These are phyloP conservation scores for Xanthorhoe spadicearia DNA, from an alignment of 2,888 invertebrate species.

Conservation along the genomic window DNA sequence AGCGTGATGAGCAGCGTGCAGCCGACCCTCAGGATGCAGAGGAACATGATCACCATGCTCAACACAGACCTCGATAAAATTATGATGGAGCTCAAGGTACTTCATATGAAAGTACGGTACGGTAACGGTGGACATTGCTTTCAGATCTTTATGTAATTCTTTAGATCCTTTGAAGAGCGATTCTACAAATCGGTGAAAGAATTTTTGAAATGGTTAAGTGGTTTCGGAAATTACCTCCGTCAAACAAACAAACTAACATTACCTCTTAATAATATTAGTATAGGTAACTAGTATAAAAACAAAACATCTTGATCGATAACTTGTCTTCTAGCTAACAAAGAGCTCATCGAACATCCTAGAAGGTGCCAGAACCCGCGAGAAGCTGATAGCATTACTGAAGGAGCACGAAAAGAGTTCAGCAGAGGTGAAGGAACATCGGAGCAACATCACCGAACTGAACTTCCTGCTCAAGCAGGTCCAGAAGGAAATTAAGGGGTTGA, in stretches of 20 bases:
- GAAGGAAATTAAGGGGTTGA: conserved; percentile 74
- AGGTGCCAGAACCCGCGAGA: conserved; percentile 80
- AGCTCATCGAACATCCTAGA: conserved; percentile 84
- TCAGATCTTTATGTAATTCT: no score
- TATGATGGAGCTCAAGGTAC: conserved; percentile 84
- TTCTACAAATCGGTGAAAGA: no score
- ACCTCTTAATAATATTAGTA: no score
- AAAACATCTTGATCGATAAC: neutral
- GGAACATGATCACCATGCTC: conserved; percentile 85
- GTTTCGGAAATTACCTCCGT: no score
- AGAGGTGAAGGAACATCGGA: conserved; percentile 78
- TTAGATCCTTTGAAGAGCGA: no score
- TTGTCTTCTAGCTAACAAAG: conserved; percentile 69
- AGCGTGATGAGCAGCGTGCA: conserved; percentile 89
- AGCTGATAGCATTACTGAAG: conserved; percentile 81
- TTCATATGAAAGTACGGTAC: neutral
- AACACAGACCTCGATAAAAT: conserved; percentile 87
- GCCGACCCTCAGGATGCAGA: conserved; percentile 86
- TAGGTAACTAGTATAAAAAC: neutral
- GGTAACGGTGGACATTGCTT: no score
- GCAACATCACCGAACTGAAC: conserved; percentile 79
- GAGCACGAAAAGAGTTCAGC: conserved; percentile 82
- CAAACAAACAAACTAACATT: no score
- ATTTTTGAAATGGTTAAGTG: no score
- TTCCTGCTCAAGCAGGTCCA: conserved; percentile 83